Conservation (phyloP, 2,888 invertebrate genomes). For the Orchesella flavescens region DNA sequence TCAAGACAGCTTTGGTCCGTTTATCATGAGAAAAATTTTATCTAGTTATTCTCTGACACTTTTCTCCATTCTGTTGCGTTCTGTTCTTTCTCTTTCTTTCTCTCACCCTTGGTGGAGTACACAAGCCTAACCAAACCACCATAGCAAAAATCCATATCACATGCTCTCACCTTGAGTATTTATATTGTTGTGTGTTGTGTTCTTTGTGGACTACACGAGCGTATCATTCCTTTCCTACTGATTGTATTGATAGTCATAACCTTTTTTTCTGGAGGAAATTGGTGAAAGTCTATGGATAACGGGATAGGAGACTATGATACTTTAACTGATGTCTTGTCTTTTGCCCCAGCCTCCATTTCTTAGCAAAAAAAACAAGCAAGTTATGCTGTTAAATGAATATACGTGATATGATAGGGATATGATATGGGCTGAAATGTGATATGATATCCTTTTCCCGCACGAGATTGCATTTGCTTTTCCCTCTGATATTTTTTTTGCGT, state of each 20-base stretch:
- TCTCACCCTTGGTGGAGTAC: too few species aligned
- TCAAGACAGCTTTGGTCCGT: constrained; percentile 63
- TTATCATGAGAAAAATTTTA: constrained; percentile 64
- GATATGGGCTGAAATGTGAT: too few species aligned
- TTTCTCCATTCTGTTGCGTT: constrained; percentile 39
- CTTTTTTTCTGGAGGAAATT: not conserved
- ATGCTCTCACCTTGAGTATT: not conserved
- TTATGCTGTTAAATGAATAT: too few species aligned
- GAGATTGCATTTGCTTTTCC: not conserved
- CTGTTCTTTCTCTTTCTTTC: not conserved
- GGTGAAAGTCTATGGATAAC: not conserved
- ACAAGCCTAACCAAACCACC: too few species aligned
- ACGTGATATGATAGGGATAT: too few species aligned
- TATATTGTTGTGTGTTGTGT: not conserved
- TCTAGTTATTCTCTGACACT: constrained; percentile 62
- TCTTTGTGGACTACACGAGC: not conserved
- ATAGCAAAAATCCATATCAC: not conserved
- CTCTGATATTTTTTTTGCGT: not conserved
- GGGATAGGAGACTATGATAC: not conserved
- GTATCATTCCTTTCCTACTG: not conserved
- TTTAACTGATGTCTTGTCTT: not conserved
- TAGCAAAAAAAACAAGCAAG: too few species aligned
- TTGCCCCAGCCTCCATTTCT: not conserved
- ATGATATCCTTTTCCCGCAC: not conserved
- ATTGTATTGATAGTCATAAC: constrained; percentile 16